phyloP scores from a whole-genome alignment of 1,140 invertebrate genomes.

The Ctenoplectra terminalis region DNA sequence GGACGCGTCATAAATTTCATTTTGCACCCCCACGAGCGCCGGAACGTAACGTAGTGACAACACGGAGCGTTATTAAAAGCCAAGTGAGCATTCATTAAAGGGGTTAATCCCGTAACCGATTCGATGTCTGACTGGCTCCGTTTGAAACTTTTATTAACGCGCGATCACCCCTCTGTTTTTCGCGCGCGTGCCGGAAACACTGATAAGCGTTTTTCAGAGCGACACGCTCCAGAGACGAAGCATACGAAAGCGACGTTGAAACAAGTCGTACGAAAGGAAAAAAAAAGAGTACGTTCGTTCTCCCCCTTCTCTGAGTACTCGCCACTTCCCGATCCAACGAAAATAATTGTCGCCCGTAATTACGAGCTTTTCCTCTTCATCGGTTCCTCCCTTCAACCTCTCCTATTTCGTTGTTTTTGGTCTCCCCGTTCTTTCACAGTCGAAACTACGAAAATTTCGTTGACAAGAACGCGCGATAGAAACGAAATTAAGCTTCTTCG shows the following conservation, averaged over 20 bases:
- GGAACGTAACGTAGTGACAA: conserved; percentile 36
- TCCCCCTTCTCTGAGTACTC: too few species aligned
- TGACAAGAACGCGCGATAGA: not conserved
- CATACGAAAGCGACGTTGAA: conserved; percentile 23
- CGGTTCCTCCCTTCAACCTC: conserved; percentile 46
- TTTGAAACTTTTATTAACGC: conserved; percentile 42
- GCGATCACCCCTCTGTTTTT: not conserved
- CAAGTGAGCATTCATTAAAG: conserved; percentile 49
- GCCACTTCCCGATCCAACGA: too few species aligned
- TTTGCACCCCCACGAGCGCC: not conserved
- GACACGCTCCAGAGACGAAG: too few species aligned
- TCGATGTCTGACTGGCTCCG: conserved; percentile 18
- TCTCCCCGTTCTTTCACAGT: conserved; percentile 24
- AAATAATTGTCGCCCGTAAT: conserved; percentile 76
- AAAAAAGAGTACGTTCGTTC: too few species aligned
- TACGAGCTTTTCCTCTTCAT: conserved; percentile 69
- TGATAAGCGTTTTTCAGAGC: conserved; percentile 27
- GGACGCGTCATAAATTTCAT: conserved; percentile 29
- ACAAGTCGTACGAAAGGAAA: conserved; percentile 41
- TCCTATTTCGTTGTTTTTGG: conserved; percentile 21
- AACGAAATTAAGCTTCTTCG: not conserved
- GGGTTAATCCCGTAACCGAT: conserved; percentile 27
- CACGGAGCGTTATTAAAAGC: conserved; percentile 57
- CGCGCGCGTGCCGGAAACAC: not conserved
- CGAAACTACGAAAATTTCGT: not conserved